Percentiles rank a stretch among this genome's conserved stretches.
Conservation (phyloP, 2,888 invertebrate species). For the Tetranychus truncatus region DNA sequence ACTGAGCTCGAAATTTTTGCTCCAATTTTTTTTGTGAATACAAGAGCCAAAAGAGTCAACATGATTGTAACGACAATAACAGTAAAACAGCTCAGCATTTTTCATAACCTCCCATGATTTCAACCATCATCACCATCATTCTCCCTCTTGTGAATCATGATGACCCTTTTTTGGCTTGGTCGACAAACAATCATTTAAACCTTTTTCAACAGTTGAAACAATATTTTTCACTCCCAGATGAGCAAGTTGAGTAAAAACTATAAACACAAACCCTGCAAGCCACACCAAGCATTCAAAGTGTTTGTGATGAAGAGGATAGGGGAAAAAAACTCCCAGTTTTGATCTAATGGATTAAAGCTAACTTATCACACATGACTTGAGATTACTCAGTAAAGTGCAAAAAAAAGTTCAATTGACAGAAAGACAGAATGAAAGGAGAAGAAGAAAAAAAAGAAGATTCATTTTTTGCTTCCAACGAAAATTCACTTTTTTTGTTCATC, state of each 20-base stretch:
- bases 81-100: too few species aligned
- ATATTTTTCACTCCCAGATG: not conserved
- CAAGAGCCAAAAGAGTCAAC: not conserved
- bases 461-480: not conserved
- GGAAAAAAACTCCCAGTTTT: too few species aligned
- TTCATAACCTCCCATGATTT: not conserved
- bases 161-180: too few species aligned
- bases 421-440: not conserved
- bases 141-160: not conserved
- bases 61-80: too few species aligned
- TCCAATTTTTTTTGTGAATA: not conserved
- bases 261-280: too few species aligned
- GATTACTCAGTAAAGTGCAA: not conserved
- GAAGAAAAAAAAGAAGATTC: conserved; percentile 3
- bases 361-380: too few species aligned
- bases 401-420: not conserved
- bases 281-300: too few species aligned
- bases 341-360: too few species aligned
- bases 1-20: not conserved
- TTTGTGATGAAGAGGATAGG: too few species aligned
- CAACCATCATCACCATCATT: not conserved
- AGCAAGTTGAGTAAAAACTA: too few species aligned
- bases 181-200: not conserved
- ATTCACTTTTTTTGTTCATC: too few species aligned
- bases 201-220: not conserved